These are phyloP conservation scores for Chinchilla lanigera DNA, from an alignment of 2,113 vertebrate genomes.

Conservation along the genomic window DNA sequence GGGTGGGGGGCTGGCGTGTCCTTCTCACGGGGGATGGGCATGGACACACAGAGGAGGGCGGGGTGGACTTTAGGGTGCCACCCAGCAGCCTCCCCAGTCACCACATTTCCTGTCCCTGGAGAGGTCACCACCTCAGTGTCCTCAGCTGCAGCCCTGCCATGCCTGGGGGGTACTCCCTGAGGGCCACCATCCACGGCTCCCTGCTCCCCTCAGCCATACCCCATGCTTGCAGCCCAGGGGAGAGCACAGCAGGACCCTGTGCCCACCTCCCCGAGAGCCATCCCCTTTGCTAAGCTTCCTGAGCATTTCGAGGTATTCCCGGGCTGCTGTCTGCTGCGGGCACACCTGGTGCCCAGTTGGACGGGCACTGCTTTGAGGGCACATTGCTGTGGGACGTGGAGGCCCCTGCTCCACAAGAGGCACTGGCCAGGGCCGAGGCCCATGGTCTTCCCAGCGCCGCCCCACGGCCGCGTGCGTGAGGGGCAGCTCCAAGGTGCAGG, in stretches of 20 bases:
- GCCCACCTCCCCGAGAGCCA: neutral
- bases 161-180: neutral
- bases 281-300: neutral
- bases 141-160: neutral
- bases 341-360: neutral
- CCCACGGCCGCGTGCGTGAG: accelerated
- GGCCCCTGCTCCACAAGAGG: neutral
- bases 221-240: neutral
- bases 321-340: neutral
- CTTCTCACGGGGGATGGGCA: neutral
- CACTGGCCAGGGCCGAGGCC: neutral
- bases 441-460: neutral
- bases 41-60: neutral
- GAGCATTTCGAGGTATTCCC: neutral
- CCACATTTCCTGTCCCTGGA: neutral
- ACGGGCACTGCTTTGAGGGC: neutral
- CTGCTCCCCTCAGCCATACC: neutral
- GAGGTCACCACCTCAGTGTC: neutral
- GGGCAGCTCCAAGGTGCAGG: neutral
- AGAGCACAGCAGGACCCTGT: neutral
- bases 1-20: neutral
- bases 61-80: neutral
- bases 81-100: neutral
- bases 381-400: neutral
- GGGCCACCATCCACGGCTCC: neutral